phyloP scores from a whole-genome alignment of 2,113 vertebrate species.

The Cyprinodon tularosa region DNA sequence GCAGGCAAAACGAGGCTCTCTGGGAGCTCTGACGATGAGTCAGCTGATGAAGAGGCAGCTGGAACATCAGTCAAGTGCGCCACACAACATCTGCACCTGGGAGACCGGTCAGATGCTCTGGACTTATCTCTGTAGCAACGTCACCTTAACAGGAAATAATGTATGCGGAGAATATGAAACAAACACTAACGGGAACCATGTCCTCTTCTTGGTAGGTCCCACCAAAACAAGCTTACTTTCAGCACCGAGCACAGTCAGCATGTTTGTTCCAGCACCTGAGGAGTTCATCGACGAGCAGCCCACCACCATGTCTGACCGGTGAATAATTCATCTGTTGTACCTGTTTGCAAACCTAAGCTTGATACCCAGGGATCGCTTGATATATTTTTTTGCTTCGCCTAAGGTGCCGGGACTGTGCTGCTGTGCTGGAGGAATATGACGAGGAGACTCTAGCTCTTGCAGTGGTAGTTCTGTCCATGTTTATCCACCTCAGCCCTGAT shows the following conservation, averaged over 20 bases:
- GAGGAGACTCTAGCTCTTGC: conserved; percentile 95
- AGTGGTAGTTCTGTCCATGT: conserved; percentile 95
- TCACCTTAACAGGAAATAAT: neutral
- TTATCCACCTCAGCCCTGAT: conserved; percentile 96
- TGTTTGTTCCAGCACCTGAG: conserved; percentile 97
- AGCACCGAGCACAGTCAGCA: conserved; percentile 96
- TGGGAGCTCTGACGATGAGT: conserved; percentile 97
- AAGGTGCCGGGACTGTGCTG: conserved; percentile 97
- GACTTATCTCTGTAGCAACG: neutral
- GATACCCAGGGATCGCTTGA: neutral
- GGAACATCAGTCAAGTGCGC: conserved; percentile 97
- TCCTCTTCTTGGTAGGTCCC: conserved; percentile 78
- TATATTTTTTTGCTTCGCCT: conserved; percentile 3
- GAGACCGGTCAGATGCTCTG: conserved; percentile 88
- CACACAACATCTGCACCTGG: conserved; percentile 98
- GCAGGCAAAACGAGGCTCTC: conserved; percentile 96
- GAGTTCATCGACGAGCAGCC: conserved; percentile 98
- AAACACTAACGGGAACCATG: neutral
- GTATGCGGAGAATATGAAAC: neutral
- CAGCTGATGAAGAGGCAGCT: conserved; percentile 98
- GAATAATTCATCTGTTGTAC: conserved; percentile 28
- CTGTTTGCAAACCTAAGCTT: neutral
- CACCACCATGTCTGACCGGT: conserved; percentile 95
- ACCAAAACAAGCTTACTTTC: conserved; percentile 97
- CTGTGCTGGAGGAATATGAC: conserved; percentile 96